These are phyloP conservation scores for Chironomus striatipennis DNA, from an alignment of 1,140 invertebrate species.

Conservation along the genomic window DNA sequence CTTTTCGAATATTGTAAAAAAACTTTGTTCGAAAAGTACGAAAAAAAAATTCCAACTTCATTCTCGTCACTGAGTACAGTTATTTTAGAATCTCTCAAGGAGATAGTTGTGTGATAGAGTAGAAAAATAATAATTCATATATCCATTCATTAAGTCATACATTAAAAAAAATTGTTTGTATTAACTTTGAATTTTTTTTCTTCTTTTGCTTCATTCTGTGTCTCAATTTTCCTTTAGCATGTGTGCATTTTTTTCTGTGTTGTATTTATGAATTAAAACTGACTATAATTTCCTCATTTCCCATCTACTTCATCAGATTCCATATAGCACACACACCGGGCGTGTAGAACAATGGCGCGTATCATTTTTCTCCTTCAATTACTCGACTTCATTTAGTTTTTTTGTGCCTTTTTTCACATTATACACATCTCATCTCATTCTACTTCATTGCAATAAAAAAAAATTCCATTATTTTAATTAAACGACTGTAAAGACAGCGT, in stretches of 20 bases:
- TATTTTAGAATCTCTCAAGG: neutral
- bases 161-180: neutral
- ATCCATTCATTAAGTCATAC: neutral
- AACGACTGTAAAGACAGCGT: neutral
- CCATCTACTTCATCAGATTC: too few relatives aligned
- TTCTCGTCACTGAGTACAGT: neutral
- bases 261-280: too few relatives aligned
- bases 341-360: neutral
- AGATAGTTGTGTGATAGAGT: neutral
- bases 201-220: neutral
- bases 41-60: neutral
- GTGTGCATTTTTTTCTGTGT: neutral
- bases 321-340: neutral
- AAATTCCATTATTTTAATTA: conserved; percentile 22
- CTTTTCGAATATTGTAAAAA: neutral
- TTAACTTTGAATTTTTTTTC: neutral
- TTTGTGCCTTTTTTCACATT: too few relatives aligned
- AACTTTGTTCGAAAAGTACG: neutral
- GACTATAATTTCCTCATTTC: too few relatives aligned
- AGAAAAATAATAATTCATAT: neutral
- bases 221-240: neutral
- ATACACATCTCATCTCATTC: neutral
- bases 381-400: too few relatives aligned
- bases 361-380: neutral
- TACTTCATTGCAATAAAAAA: neutral